Conservation (phyloP, 53 echinoderm and acorn worm species). For the Temnopleurus reevesii region DNA sequence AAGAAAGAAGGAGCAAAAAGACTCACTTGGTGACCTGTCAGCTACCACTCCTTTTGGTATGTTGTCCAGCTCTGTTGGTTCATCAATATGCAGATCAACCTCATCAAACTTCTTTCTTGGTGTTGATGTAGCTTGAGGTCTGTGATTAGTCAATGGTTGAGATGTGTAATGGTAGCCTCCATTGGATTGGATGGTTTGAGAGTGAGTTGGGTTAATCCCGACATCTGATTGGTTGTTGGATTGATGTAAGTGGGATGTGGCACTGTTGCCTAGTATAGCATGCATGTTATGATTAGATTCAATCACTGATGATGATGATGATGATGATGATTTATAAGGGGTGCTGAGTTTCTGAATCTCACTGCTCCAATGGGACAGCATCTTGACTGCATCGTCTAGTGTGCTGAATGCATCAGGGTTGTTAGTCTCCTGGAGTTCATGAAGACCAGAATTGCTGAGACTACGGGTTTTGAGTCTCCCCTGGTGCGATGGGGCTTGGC, state of each 20-base stretch:
- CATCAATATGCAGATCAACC: constrained; percentile 75
- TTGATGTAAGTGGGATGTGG: constrained; percentile 28
- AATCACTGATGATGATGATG: constrained; percentile 1
- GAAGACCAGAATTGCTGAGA: constrained; percentile 42
- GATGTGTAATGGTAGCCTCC: constrained; percentile 37
- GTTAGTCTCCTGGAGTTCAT: constrained; percentile 53
- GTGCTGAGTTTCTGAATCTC: constrained; percentile 56
- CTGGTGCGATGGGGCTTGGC: background rate
- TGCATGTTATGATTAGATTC: constrained; percentile 67
- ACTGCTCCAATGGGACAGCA: constrained; percentile 69
- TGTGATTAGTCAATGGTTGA: constrained; percentile 54
- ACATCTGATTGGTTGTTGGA: constrained; percentile 52
- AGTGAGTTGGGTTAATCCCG: constrained; percentile 45
- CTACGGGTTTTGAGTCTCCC: constrained; percentile 30
- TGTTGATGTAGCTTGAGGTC: constrained; percentile 55
- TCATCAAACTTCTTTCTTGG: constrained; percentile 60
- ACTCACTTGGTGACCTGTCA: constrained; percentile 67
- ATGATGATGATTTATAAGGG: constrained; percentile 14
- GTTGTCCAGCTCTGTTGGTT: constrained; percentile 56
- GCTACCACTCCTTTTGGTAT: constrained; percentile 59
- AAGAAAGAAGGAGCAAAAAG: background rate
- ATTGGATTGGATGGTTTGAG: constrained; percentile 44
- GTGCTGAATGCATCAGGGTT: constrained; percentile 41
- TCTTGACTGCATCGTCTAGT: constrained; percentile 77
- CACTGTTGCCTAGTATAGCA: constrained; percentile 44